These are phyloP conservation scores for Hylia prasina DNA, from an alignment of 2,113 vertebrate genomes.

Conservation along the genomic window DNA sequence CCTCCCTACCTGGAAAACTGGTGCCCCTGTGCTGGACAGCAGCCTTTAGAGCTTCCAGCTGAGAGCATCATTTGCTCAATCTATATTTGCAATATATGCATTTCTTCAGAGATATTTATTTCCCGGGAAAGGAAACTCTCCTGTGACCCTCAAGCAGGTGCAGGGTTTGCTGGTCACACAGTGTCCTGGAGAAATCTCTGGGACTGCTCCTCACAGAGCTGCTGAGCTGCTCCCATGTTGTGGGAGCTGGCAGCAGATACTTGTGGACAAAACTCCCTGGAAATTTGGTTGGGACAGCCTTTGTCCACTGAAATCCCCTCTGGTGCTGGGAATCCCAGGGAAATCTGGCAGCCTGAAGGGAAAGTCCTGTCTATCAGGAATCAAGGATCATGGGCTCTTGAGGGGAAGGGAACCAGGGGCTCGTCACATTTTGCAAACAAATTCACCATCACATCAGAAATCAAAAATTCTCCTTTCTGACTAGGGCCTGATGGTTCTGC, in stretches of 20 bases:
- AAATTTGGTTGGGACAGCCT: not conserved
- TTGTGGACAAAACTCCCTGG: not conserved
- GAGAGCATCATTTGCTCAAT: not conserved
- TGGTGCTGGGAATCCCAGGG: not conserved
- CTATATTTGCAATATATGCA: not conserved
- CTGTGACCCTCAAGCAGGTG: not conserved
- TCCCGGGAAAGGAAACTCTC: not conserved
- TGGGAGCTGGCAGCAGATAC: not conserved
- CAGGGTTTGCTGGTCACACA: not conserved
- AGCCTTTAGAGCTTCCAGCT: not conserved
- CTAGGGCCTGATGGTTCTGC: not conserved
- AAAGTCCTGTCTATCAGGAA: not conserved
- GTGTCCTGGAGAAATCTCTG: not conserved
- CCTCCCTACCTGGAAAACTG: not conserved
- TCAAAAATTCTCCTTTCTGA: not conserved
- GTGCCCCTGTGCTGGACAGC: not conserved
- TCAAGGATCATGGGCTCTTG: not conserved
- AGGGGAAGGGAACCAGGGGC: not conserved
- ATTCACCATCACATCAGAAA: not conserved
- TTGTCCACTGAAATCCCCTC: not conserved
- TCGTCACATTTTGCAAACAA: not conserved
- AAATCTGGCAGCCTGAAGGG: not conserved
- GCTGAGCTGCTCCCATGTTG: not conserved
- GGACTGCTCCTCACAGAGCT: not conserved
- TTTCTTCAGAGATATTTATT: not conserved